Conservation (phyloP, 2,797 vertebrate species). For the Oryzias dopingdopingensis region DNA sequence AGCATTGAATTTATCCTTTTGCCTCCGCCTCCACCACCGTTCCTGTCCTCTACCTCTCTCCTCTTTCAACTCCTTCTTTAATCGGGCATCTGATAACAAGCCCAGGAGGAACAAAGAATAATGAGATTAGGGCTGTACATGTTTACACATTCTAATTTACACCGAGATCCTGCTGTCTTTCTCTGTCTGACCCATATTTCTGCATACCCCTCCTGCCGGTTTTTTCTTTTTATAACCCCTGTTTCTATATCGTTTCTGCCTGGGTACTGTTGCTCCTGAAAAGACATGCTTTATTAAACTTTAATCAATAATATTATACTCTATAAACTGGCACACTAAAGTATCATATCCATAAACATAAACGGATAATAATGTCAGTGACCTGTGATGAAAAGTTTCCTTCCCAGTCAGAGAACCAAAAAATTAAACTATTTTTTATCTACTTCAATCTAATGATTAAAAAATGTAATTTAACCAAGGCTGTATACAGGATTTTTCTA, state of each 20-base stretch:
- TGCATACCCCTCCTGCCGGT: constrained; percentile 46
- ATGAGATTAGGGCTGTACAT: constrained; percentile 72
- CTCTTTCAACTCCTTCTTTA: constrained; percentile 58
- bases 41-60: constrained; percentile 30
- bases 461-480: constrained; percentile 2
- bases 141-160: constrained; percentile 73
- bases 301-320: constrained; percentile 28
- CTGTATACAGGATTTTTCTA: constrained; percentile 20
- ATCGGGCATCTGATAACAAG: constrained; percentile 63
- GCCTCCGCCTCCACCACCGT: constrained; percentile 20
- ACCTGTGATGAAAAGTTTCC: constrained; percentile 33
- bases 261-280: constrained; percentile 11
- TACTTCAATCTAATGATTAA: no score
- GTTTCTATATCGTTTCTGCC: constrained; percentile 19
- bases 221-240: constrained; percentile 38
- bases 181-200: constrained; percentile 65
- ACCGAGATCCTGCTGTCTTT: constrained; percentile 56
- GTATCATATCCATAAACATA: constrained; percentile 23
- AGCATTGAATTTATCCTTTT: constrained; percentile 8
- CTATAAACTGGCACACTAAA: constrained; percentile 6
- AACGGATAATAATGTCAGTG: constrained; percentile 30
- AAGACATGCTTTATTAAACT: constrained; percentile 28
- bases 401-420: constrained; percentile 24
- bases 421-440: not conserved
- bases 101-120: constrained; percentile 55